A percentile compares a stretch with the other conserved stretches of the same genome.
phyloP scores from a whole-genome alignment of 2,888 invertebrate genomes.

The Tyria jacobaeae region DNA sequence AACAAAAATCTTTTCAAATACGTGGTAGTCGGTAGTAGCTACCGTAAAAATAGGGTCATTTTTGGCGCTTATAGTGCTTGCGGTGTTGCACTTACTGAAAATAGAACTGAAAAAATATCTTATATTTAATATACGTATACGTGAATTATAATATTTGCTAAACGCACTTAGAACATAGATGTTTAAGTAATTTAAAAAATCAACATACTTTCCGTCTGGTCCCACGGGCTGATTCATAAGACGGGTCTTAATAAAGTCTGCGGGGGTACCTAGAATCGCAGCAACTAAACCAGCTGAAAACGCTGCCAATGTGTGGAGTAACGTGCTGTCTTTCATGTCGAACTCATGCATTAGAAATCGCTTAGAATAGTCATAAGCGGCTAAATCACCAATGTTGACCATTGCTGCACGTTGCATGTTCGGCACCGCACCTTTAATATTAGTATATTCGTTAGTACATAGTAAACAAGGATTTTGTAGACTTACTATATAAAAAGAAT shows the following conservation, averaged over 20 bases:
- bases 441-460: background rate
- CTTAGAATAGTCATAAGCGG: conserved; percentile 95
- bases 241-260: conserved; percentile 97
- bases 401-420: conserved; percentile 94
- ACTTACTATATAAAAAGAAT: too few relatives aligned
- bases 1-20: too few relatives aligned
- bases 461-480: background rate
- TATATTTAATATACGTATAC: too few relatives aligned
- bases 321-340: conserved; percentile 90
- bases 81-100: too few relatives aligned
- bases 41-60: too few relatives aligned
- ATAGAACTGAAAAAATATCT: too few relatives aligned
- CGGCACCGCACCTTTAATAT: conserved; percentile 91
- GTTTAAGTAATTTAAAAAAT: background rate
- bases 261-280: conserved; percentile 95
- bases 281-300: conserved; percentile 95
- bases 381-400: conserved; percentile 94
- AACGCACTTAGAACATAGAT: too few relatives aligned
- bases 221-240: conserved; percentile 97
- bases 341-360: conserved; percentile 91
- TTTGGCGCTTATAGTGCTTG: too few relatives aligned
- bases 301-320: conserved; percentile 92
- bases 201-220: conserved; percentile 88
- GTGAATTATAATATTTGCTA: too few relatives aligned
- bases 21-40: too few relatives aligned